These are phyloP conservation scores for Oreortyx pictus DNA, from an alignment of 2,797 vertebrate species.

Conservation along the genomic window DNA sequence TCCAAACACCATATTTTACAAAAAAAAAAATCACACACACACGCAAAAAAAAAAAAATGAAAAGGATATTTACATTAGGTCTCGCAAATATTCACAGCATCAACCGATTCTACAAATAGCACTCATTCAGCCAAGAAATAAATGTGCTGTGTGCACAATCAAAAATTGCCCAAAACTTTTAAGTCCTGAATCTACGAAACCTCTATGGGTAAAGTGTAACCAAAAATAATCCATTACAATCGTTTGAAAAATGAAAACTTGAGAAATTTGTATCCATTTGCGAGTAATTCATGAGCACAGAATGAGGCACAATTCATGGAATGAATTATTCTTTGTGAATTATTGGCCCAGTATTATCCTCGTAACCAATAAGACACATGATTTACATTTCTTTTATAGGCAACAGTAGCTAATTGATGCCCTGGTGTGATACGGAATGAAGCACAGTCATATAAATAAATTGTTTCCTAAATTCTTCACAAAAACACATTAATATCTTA, in stretches of 20 bases:
- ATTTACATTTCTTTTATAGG: constrained; percentile 74
- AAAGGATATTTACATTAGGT: not conserved
- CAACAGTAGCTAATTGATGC: constrained; percentile 69
- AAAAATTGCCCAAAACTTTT: constrained; percentile 1
- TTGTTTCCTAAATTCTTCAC: constrained; percentile 75
- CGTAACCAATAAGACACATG: constrained; percentile 62
- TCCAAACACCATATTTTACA: not conserved
- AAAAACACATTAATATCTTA: constrained; percentile 77
- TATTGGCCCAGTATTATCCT: constrained; percentile 64
- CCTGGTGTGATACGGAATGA: constrained; percentile 76
- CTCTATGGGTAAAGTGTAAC: not conserved
- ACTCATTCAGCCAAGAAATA: not conserved
- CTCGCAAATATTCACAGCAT: not conserved
- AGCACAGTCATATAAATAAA: constrained; percentile 71
- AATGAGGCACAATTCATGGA: constrained; percentile 43
- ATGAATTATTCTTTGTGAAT: constrained; percentile 74
- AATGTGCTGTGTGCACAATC: not conserved
- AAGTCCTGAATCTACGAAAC: constrained; percentile 19
- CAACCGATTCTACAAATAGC: not conserved
- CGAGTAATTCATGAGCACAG: constrained; percentile 54
- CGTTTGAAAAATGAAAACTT: constrained; percentile 43
- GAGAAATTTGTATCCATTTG: constrained; percentile 51
- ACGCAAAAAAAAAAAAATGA: not conserved
- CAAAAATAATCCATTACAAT: constrained; percentile 24
- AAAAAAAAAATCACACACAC: not conserved